Percentiles rank a stretch among this genome's conserved stretches.
These are phyloP conservation scores for Molorchus minor DNA, from an alignment of 2,888 invertebrate genomes.

Conservation along the genomic window DNA sequence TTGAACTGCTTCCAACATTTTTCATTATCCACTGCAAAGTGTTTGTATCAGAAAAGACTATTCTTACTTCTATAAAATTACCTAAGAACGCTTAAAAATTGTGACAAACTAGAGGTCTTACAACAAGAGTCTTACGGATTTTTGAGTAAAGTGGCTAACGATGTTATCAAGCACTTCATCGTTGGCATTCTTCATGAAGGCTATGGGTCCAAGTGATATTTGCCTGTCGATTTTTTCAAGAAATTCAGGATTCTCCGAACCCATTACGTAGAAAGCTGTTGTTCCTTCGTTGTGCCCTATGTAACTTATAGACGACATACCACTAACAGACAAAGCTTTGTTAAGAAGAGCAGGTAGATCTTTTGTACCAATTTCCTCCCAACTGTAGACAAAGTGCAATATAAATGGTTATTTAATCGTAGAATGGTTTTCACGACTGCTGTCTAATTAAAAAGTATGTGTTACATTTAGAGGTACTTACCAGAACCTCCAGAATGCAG, in stretches of 20 bases:
- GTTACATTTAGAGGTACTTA: no score
- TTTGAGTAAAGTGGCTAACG: conserved; percentile 58
- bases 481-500: conserved; percentile 59
- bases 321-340: conserved; percentile 67
- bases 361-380: conserved; percentile 79
- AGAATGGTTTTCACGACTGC: no score
- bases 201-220: conserved; percentile 71
- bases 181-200: conserved; percentile 63
- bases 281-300: conserved; percentile 74
- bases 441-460: background rate
- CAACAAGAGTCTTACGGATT: conserved; percentile 17
- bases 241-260: conserved; percentile 67
- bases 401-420: no score
- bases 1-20: conserved; percentile 68
- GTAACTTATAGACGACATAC: conserved; percentile 69
- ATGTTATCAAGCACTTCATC: conserved; percentile 64
- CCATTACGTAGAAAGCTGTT: conserved; percentile 70
- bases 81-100: no score
- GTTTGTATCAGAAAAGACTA: no score
- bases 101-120: no score
- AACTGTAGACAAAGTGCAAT: conserved; percentile 53
- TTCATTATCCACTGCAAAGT: conserved; percentile 58
- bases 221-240: conserved; percentile 68
- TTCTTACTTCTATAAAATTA: no score
- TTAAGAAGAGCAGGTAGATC: conserved; percentile 83